These are phyloP conservation scores for Catharus minimus DNA, from an alignment of 2,113 vertebrate species.

Conservation along the genomic window DNA sequence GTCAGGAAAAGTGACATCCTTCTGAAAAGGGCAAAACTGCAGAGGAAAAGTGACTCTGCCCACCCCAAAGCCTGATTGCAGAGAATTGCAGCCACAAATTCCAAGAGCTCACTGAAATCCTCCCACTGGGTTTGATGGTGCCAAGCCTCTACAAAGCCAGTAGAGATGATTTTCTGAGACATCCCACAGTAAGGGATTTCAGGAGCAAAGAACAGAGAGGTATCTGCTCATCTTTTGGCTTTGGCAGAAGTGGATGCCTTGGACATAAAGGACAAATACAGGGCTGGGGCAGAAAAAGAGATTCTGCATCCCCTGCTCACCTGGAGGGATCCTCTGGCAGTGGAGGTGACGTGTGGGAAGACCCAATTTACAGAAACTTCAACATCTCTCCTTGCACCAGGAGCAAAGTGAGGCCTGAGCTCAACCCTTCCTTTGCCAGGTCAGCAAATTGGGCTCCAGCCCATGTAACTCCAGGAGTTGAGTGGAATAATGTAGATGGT, in stretches of 20 bases:
- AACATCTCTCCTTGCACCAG: rapidly evolving
- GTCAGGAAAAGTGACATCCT: not conserved
- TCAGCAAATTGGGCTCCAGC: not conserved
- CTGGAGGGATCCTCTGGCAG: not conserved
- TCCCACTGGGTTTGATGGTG: not conserved
- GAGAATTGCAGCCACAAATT: not conserved
- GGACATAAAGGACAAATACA: not conserved
- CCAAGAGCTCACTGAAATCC: rapidly evolving
- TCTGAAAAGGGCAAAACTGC: not conserved
- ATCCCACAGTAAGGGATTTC: not conserved
- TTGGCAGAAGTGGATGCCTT: not conserved
- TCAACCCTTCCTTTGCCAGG: not conserved
- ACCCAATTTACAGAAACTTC: not conserved
- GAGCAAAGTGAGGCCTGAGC: not conserved
- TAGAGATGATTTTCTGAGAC: not conserved
- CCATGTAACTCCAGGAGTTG: rapidly evolving
- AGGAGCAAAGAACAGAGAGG: not conserved
- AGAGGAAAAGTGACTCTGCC: not conserved
- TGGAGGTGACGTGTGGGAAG: rapidly evolving
- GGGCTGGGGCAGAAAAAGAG: not conserved
- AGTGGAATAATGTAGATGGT: not conserved
- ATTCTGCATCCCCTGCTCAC: not conserved
- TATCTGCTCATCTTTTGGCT: not conserved
- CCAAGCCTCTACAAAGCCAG: not conserved
- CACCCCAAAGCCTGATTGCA: not conserved